Conservation (phyloP, 2,113 vertebrate species). For the Chascanopsetta lugubris region DNA sequence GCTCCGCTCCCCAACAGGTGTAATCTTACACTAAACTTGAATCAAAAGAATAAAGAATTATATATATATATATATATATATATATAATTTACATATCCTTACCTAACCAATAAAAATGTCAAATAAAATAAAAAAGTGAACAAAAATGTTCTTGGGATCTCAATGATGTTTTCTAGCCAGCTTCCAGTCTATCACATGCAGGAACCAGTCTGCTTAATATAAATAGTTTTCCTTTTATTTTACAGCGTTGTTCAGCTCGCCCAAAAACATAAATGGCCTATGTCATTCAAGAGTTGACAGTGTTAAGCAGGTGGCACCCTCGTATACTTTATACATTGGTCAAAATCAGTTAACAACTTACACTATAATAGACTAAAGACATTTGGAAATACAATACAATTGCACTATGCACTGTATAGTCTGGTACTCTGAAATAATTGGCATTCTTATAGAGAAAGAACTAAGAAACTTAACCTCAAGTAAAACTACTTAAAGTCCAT, state of each 20-base stretch:
- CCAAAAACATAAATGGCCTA: slow-evolving; percentile 75
- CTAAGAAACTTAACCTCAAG: slow-evolving; percentile 82
- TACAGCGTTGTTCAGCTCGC: slow-evolving; percentile 78
- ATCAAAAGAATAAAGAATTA: no score
- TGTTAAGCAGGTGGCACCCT: slow-evolving; percentile 73
- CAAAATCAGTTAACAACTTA: slow-evolving; percentile 75
- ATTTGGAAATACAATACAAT: slow-evolving; percentile 80
- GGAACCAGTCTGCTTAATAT: slow-evolving; percentile 73
- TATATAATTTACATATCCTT: no score
- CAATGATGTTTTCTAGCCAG: background rate
- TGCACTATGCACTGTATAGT: slow-evolving; percentile 77
- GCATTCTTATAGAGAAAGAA: slow-evolving; percentile 84
- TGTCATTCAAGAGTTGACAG: slow-evolving; percentile 69
- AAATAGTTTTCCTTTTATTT: slow-evolving; percentile 82
- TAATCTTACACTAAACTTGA: no score
- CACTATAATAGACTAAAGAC: slow-evolving; percentile 77
- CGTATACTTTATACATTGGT: slow-evolving; percentile 61
- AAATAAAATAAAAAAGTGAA: no score
- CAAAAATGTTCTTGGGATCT: no score
- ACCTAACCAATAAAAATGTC: no score
- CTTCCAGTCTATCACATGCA: slow-evolving; percentile 24
- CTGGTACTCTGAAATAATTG: slow-evolving; percentile 78
- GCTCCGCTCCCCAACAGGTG: no score
- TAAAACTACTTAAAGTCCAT: slow-evolving; percentile 80
- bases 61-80: no score